Evolutionary conservation across 2,888 invertebrate genomes (phyloP).

Genomic region (Monopis laevigella): DNA sequence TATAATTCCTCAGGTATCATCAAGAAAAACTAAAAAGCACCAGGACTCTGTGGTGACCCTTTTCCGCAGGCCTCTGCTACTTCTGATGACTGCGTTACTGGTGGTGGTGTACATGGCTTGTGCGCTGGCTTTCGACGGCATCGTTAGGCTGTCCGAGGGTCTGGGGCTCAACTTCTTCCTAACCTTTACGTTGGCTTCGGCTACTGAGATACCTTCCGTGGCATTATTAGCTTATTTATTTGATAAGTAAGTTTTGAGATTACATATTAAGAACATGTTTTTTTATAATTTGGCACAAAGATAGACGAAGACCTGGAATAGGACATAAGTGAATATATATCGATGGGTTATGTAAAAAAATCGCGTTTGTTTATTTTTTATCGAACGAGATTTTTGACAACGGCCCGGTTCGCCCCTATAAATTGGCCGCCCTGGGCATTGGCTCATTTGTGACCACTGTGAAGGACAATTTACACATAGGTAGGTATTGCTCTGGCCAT

Average conservation of each 20-base stretch:
- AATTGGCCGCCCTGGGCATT: too few relatives aligned
- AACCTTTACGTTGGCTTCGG: conserved; percentile 51
- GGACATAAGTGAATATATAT: too few relatives aligned
- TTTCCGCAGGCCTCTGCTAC: conserved; percentile 35
- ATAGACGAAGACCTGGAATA: too few relatives aligned
- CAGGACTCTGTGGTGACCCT: conserved; percentile 37
- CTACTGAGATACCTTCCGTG: conserved; percentile 55
- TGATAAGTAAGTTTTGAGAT: conserved; percentile 34
- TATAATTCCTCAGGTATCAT: conserved; percentile 36
- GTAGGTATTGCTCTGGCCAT: too few relatives aligned
- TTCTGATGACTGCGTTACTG: conserved; percentile 37
- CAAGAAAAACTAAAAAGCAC: conserved; percentile 36
- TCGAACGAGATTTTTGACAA: too few relatives aligned
- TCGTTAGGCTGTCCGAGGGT: conserved; percentile 53
- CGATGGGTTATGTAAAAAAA: too few relatives aligned
- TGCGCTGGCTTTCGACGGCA: conserved; percentile 50
- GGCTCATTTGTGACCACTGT: too few relatives aligned
- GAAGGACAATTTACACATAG: too few relatives aligned
- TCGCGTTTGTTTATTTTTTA: too few relatives aligned
- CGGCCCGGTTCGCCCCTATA: too few relatives aligned
- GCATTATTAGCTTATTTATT: conserved; percentile 42
- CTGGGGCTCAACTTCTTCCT: conserved; percentile 55
- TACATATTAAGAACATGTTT: not conserved
- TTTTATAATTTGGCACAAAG: not conserved
- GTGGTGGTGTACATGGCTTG: conserved; percentile 46